Evolutionary conservation across 2,113 vertebrate genomes (phyloP), one percentile per base, ranked within the genome.

Genomic region (Notarius quadriscutis): DNA sequence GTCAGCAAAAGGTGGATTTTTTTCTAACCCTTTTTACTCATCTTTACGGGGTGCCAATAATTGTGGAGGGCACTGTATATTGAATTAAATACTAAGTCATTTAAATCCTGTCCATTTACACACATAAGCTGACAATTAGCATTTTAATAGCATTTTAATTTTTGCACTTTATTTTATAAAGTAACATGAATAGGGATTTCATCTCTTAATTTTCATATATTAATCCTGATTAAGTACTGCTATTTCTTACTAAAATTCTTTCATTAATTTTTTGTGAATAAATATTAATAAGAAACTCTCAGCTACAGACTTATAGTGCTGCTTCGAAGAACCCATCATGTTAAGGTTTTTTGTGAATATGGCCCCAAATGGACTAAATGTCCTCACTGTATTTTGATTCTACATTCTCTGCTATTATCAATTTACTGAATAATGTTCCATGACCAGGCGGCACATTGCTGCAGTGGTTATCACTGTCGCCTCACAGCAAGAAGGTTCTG

Each of bases 101-200:
- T 79, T n/a, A 55, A 78, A 79, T 79, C 51, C n/a, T 57, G 77
- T 14, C 15, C 1, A 80, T 80, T 80, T 30, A 80, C n/a, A 30
- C n/a, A 27, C 25, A 27, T 71, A 55, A 25, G 25, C 50, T 75
- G 75, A 58, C n/a, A 57, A 57, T 55, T 17, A 17, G 25, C 25
- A 79, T 79, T 79, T 79, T 79, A 55, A 57, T 30, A 51, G 5
- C 72, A 25, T 75, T 50, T 51, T 17, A 15, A 48, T 74, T 74
- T n/a, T 53, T 78, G 48, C 1, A 7, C 75, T 27, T 78, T 53
- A 11, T 53, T n/a, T 51, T 15, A n/a, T 55, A 79, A 18, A 79
- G 12, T 5, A 79, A 17, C 18, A n/a, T 79, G 53, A 57, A 57
- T 30, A 58, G 48, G 41, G 20, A 25, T 75, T 51, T 51, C 72